Percentiles rank a stretch among this genome's conserved stretches.
Evolutionary conservation across 2,797 vertebrate species (phyloP).

Genomic region (Pitangus sulphuratus): DNA sequence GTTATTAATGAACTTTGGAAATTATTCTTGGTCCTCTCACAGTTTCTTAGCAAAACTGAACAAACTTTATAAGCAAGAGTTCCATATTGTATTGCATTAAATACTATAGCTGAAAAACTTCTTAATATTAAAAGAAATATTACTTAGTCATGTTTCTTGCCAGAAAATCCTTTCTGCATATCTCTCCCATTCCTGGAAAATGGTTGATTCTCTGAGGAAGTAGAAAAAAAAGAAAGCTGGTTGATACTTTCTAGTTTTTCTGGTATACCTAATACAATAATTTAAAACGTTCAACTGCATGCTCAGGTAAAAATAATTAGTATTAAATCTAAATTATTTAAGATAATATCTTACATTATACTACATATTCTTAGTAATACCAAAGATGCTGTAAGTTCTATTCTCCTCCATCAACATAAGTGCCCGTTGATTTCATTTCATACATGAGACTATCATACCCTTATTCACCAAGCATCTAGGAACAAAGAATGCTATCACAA

Average conservation of each 20-base stretch:
- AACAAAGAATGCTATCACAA: neutral
- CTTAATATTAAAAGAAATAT: constrained; percentile 71
- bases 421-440: neutral
- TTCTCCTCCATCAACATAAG: neutral
- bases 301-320: neutral
- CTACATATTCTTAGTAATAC: neutral
- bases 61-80: neutral
- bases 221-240: constrained; percentile 4
- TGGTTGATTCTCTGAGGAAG: constrained; percentile 97
- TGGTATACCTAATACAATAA: neutral
- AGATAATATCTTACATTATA: neutral
- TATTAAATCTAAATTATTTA: neutral
- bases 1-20: neutral
- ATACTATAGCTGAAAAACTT: neutral
- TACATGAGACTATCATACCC: neutral
- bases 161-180: constrained; percentile 99
- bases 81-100: neutral
- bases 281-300: neutral
- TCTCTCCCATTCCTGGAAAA: constrained; percentile 99
- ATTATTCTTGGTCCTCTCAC: neutral
- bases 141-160: constrained; percentile 99
- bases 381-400: neutral
- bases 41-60: neutral
- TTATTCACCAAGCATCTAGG: neutral
- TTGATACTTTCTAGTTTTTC: neutral